Evolutionary conservation across 53 echinoderm and acorn worm genomes (phyloP), one percentile per base, ranked within the genome.

Genomic region (Hippasteria phrygiana): DNA sequence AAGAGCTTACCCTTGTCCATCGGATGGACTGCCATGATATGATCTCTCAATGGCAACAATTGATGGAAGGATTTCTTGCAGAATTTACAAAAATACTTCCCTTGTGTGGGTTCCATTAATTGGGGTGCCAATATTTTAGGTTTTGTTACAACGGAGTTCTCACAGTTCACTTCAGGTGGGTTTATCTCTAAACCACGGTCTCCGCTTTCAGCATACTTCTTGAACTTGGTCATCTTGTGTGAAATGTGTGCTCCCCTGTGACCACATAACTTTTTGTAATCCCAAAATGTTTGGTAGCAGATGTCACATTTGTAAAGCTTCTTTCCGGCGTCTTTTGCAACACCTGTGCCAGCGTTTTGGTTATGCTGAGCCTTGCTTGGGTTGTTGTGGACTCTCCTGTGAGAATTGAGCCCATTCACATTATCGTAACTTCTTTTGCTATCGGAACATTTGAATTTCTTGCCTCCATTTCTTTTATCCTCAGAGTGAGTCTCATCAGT

Each of bases 221-320:
- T 74, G 35, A 62, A 66, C 31, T 64, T 24, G 24, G 81, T 81
- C 18, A 33, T 43, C 59, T 90, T 73, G 13, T 73, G 73, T 13
- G 73, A 56, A 70, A 62, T 62, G 45, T 90, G 90, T 3, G 82
- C 82, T 12, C 82, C 73, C 34, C 36, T 80, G 82, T 94, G 94
- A 24, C 92, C 90, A 55, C 80, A 87, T 42, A 88, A 66, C 48
- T 75, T 83, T 55, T 77, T 87, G 66, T 70, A 67, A 20, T 81
- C 55, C 32, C n/a, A 56, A 88, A 94, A 94, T 67, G 81, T 69
- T 73, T 81, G 79, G 16, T 53, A 26, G 74, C 93, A 93, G 71
- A 87, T 42, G 33, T 79, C 66, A 47, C 93, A 93, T 24, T 29
- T 80, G 5, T 56, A 64, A 36, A 80, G 26, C 7, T 29, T 55